phyloP scores from a whole-genome alignment of 92 coral and sea anemone species.

The Meandrina meandrites region DNA sequence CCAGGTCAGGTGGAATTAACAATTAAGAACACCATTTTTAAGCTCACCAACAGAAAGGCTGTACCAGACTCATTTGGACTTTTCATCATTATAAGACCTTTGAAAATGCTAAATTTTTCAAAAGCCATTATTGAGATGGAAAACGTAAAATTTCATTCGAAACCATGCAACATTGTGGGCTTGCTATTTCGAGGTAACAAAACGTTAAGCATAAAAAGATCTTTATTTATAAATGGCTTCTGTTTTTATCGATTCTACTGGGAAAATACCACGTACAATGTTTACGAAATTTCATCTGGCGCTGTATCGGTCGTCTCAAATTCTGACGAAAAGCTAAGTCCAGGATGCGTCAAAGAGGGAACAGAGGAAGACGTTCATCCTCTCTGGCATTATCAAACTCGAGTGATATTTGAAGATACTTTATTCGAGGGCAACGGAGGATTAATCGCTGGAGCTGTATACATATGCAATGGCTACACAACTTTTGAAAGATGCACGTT shows the following conservation, averaged over 20 bases:
- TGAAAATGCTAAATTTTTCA: not conserved
- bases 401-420: conserved; percentile 34
- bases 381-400: conserved; percentile 44
- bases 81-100: not conserved
- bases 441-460: conserved; percentile 34
- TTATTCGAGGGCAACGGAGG: conserved; percentile 49
- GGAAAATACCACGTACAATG: not conserved
- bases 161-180: not conserved
- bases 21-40: conserved; percentile 10
- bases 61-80: not conserved
- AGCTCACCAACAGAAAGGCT: not conserved
- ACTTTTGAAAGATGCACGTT: conserved; percentile 1
- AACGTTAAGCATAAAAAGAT: not conserved
- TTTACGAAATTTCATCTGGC: conserved; percentile 7
- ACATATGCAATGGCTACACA: conserved; percentile 35
- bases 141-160: not conserved
- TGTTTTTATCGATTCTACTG: not conserved
- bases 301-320: conserved; percentile 12
- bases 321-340: not conserved
- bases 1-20: not conserved
- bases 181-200: conserved; percentile 2
- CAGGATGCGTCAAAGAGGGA: not conserved
- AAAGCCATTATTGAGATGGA: not conserved
- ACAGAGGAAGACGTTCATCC: conserved; percentile 11
- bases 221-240: not conserved